Percentiles rank a stretch among this genome's conserved stretches.
phyloP scores from a whole-genome alignment of 2,113 vertebrate species.

The Zootoca vivipara region DNA sequence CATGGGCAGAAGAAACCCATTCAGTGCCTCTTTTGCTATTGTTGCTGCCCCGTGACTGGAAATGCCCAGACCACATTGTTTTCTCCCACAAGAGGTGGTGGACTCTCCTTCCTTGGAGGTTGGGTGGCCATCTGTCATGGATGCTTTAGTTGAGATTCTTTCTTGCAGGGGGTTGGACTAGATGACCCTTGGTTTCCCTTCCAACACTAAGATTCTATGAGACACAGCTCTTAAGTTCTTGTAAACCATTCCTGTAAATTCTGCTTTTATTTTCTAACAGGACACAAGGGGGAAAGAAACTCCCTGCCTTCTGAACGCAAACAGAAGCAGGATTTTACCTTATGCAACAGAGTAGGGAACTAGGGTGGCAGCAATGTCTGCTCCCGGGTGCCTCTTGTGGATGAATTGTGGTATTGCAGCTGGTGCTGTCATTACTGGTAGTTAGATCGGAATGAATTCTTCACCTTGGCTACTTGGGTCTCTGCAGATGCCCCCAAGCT shows the following conservation, averaged over 20 bases:
- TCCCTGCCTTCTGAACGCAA: not conserved
- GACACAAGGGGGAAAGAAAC: not conserved
- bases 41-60: not conserved
- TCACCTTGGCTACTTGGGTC: not conserved
- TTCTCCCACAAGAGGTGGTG: not conserved
- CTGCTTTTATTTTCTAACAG: not conserved
- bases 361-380: not conserved
- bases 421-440: not conserved
- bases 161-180: too few species aligned
- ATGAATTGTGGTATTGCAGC: not conserved
- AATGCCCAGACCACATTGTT: not conserved
- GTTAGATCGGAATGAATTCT: not conserved
- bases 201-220: too few species aligned
- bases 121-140: too few species aligned
- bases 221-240: not conserved
- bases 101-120: too few species aligned
- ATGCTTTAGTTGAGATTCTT: too few species aligned
- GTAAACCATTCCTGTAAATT: not conserved
- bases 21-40: too few species aligned
- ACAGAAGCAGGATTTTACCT: not conserved
- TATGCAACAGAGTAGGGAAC: not conserved
- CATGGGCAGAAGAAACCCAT: too few species aligned
- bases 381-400: not conserved
- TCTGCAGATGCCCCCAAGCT: constrained; percentile 6
- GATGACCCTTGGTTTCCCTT: fast-evolving